A percentile compares a stretch with the other conserved stretches of the same genome.
Evolutionary conservation across 92 coral and sea anemone species (phyloP).

Genomic region (Heteractis magnifica): DNA sequence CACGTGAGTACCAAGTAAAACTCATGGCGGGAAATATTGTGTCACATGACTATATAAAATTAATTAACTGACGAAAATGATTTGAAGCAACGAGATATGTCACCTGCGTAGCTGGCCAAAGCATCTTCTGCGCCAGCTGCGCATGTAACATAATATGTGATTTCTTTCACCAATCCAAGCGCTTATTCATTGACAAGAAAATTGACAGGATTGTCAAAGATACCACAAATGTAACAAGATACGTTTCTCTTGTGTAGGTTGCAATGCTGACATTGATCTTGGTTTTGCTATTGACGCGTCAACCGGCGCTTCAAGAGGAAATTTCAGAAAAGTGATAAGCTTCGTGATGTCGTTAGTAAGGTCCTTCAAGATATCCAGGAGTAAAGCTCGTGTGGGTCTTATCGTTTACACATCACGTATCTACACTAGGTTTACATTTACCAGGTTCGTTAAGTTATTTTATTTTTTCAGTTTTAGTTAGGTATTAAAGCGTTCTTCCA

Average conservation of each 20-base stretch:
- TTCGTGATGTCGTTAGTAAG: slow-evolving; percentile 63
- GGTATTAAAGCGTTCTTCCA: too few species aligned
- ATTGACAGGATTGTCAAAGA: background rate
- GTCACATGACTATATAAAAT: background rate
- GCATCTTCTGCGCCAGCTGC: too few species aligned
- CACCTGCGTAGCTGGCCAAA: too few species aligned
- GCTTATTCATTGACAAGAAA: background rate
- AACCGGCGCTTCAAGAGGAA: slow-evolving; percentile 43
- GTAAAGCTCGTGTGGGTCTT: slow-evolving; percentile 61
- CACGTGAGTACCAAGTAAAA: slow-evolving; percentile 39
- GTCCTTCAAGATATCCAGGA: slow-evolving; percentile 55
- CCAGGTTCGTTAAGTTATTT: slow-evolving; percentile 22
- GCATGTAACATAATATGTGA: too few species aligned
- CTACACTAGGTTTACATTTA: slow-evolving; percentile 45
- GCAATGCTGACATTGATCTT: slow-evolving; percentile 63
- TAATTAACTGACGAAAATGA: background rate
- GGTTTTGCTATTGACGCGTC: slow-evolving; percentile 77
- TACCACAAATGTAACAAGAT: background rate
- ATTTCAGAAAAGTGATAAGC: slow-evolving; percentile 54
- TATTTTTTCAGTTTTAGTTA: too few species aligned
- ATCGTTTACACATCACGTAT: slow-evolving; percentile 53
- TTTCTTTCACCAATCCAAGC: too few species aligned
- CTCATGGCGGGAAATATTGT: background rate
- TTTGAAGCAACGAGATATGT: too few species aligned
- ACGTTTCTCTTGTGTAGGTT: slow-evolving; percentile 36